These are phyloP conservation scores for Pharmacophagus antenor DNA, from an alignment of 2,888 invertebrate genomes.

Conservation along the genomic window DNA sequence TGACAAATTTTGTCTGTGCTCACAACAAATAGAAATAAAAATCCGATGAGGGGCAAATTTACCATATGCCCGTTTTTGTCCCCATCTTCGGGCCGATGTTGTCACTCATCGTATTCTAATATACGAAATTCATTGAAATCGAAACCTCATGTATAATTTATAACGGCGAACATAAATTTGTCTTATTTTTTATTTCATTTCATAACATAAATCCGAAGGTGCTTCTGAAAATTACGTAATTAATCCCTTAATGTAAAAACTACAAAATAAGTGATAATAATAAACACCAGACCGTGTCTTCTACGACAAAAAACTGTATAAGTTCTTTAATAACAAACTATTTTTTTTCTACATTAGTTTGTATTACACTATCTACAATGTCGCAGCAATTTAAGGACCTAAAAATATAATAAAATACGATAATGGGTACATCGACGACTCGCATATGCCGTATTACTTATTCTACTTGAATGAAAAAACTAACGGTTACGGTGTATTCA, in stretches of 20 bases:
- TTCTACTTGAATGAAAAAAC: no score
- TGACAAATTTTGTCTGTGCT: conserved; percentile 19
- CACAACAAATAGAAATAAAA: conserved; percentile 18
- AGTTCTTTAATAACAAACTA: no score
- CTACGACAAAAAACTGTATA: no score
- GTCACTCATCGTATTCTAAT: conserved; percentile 24
- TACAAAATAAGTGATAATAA: no score
- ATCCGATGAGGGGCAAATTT: conserved; percentile 26
- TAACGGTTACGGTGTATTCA: no score
- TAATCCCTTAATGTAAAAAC: not conserved
- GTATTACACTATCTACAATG: no score
- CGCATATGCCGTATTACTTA: no score
- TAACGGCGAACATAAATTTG: conserved; percentile 8
- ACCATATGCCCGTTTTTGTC: conserved; percentile 23
- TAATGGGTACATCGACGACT: no score
- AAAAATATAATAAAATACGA: no score
- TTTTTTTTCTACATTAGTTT: no score
- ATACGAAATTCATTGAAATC: conserved; percentile 12
- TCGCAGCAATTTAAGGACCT: no score
- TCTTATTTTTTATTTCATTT: conserved; percentile 15
- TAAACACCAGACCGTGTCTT: no score
- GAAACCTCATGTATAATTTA: conserved; percentile 25
- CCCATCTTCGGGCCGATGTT: conserved; percentile 7
- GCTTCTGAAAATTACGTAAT: not conserved
- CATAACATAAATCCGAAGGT: conserved; percentile 11